Conservation (phyloP, 2,888 invertebrate genomes). For the Caenorhabditis virilis region DNA sequence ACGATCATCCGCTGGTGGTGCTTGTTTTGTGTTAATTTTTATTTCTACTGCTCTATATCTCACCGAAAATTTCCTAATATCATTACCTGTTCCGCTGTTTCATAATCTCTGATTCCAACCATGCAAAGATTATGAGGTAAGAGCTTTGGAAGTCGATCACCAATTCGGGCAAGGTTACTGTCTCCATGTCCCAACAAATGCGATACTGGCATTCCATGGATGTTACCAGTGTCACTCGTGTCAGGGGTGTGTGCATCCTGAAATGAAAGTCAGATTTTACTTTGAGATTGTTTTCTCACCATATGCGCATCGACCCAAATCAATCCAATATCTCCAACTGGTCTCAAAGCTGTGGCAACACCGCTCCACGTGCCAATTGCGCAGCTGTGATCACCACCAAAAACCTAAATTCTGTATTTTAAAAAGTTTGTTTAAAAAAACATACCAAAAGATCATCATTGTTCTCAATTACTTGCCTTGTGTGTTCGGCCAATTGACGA, state of each 20-base stretch:
- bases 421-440: no score
- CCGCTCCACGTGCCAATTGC: constrained; percentile 66
- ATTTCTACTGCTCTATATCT: no score
- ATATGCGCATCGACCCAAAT: constrained; percentile 65
- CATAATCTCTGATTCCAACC: constrained; percentile 60
- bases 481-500: constrained; percentile 50
- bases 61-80: no score
- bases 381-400: constrained; percentile 62
- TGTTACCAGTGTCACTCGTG: constrained; percentile 55
- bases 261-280: constrained; percentile 5
- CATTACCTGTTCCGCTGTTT: constrained; percentile 58
- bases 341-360: constrained; percentile 52
- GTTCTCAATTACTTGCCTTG: constrained; percentile 40
- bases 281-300: constrained; percentile 25
- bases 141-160: constrained; percentile 55
- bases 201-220: constrained; percentile 64
- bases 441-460: constrained; percentile 53
- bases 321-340: constrained; percentile 56
- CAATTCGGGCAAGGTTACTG: constrained; percentile 39
- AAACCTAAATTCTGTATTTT: no score
- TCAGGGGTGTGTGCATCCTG: constrained; percentile 60
- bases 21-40: no score
- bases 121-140: constrained; percentile 55
- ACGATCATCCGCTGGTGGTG: no score
- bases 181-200: constrained; percentile 61